These are phyloP conservation scores for Sylvilagus bachmani DNA, from an alignment of 2,113 vertebrate species.

Conservation along the genomic window DNA sequence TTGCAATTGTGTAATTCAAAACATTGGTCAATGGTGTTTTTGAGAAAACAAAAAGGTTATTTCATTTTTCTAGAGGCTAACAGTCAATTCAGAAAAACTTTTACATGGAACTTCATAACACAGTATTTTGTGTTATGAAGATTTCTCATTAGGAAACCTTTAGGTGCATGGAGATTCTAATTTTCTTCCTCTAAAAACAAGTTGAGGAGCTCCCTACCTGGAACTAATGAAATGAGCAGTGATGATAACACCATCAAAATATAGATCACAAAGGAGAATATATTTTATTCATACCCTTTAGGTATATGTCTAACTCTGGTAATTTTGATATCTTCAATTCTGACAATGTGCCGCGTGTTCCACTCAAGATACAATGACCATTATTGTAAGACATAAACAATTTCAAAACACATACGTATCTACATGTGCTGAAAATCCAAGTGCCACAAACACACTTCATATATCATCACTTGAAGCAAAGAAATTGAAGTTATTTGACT, in stretches of 20 bases:
- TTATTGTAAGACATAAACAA: not conserved
- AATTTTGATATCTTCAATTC: too few relatives aligned
- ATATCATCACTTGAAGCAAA: conserved; percentile 37
- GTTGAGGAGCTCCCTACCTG: not conserved
- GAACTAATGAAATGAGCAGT: conserved; percentile 1
- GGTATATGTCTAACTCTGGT: too few relatives aligned
- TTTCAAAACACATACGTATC: not conserved
- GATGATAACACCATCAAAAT: not conserved
- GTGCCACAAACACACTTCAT: too few relatives aligned
- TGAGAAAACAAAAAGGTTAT: not conserved
- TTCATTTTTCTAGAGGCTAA: not conserved
- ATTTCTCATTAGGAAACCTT: not conserved
- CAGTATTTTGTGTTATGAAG: not conserved
- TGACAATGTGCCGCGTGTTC: too few relatives aligned
- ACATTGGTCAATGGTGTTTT: not conserved
- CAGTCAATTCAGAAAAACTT: conserved; percentile 14
- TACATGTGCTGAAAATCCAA: not conserved
- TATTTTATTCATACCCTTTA: too few relatives aligned
- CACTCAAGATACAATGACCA: too few relatives aligned
- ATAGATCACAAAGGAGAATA: too few relatives aligned
- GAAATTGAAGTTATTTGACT: conserved; percentile 5
- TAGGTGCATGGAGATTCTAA: not conserved
- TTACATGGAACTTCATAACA: not conserved
- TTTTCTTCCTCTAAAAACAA: not conserved
- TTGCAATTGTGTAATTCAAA: not conserved